A percentile compares a stretch with the other conserved stretches of the same genome.
Evolutionary conservation across 2,797 vertebrate genomes (phyloP).

Genomic region (Fringilla coelebs): DNA sequence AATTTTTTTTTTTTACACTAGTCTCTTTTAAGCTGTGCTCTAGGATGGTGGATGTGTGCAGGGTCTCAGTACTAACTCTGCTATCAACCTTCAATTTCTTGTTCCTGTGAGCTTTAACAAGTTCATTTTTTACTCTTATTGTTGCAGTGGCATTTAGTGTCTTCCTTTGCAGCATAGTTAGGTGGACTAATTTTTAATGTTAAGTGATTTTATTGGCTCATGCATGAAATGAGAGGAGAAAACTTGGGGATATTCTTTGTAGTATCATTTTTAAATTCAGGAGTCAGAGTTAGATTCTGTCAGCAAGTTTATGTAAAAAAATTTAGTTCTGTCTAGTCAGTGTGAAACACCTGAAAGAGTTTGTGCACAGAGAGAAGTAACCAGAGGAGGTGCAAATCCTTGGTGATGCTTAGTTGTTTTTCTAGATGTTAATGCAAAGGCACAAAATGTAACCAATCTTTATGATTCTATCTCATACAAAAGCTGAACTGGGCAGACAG

Average conservation of each 20-base stretch:
- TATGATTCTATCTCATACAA: neutral
- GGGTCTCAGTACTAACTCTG: neutral
- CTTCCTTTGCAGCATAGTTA: neutral
- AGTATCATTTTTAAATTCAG: neutral
- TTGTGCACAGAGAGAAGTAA: neutral
- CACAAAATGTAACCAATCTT: neutral
- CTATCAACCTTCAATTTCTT: neutral
- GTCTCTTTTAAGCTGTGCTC: neutral
- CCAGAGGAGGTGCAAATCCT: neutral
- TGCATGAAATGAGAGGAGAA: neutral
- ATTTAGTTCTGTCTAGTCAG: neutral
- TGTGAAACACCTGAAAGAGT: neutral
- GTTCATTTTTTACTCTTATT: neutral
- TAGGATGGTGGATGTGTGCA: neutral
- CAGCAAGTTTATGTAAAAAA: neutral
- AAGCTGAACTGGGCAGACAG: neutral
- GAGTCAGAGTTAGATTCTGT: accelerated
- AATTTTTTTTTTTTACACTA: neutral
- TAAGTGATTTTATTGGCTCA: neutral
- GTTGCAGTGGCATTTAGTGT: neutral
- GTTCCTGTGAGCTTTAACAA: neutral
- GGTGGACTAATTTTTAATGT: neutral
- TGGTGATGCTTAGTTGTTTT: neutral
- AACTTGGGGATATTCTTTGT: neutral
- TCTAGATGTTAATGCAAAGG: neutral